Base-by-base conservation (phyloP, 2,888 invertebrate species). In the Cryptophagus acutangulus region DNA sequence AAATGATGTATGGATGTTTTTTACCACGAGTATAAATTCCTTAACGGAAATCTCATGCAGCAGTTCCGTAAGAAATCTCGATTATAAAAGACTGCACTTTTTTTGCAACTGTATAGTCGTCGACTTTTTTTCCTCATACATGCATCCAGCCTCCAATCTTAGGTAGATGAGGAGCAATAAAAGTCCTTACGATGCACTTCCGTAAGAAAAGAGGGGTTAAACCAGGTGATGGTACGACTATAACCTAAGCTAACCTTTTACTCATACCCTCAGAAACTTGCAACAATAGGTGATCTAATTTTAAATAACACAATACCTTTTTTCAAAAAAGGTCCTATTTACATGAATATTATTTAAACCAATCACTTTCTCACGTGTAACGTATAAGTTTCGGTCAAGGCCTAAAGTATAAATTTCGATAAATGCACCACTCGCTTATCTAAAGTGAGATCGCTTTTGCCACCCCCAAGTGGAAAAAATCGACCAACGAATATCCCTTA, bases 231-330 rank as follows among this genome's bases (percentile, higher is more conserved):
- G n/a, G 12, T 26, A 26, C 12, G 5, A 6, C 12, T 26, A 13
- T 26, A 26, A 26, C 26, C 26, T 26, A 13, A 8, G 12, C 10
- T 26, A 26, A 26, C 26, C 26, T 26, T 26, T 26, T 20, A 20
- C 20, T 6, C 9, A 26, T 26, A 26, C 26, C 26, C 26, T 26
- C 12, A 13, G 3, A 26, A 6, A n/a, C 3, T 12, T 26, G 12
- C 9, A 26, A 65, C 66, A 66, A 66, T 66, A 55, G 58, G 38
- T 61, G 66, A 66, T 66, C 66, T 66, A 66, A 66, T 66, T 66
- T 65, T 66, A 62, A 63, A 64, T 63, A 61, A 60, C 58, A 62
- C 62, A 63, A 62, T 62, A 26, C 20, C 9, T 20, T 20, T 20
- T 20, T 20, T 9, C 20, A 20, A n/a, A n/a, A n/a, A n/a, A n/a